These are phyloP conservation scores for Sinosuthora webbiana DNA, from an alignment of 2,113 vertebrate genomes.

Conservation along the genomic window DNA sequence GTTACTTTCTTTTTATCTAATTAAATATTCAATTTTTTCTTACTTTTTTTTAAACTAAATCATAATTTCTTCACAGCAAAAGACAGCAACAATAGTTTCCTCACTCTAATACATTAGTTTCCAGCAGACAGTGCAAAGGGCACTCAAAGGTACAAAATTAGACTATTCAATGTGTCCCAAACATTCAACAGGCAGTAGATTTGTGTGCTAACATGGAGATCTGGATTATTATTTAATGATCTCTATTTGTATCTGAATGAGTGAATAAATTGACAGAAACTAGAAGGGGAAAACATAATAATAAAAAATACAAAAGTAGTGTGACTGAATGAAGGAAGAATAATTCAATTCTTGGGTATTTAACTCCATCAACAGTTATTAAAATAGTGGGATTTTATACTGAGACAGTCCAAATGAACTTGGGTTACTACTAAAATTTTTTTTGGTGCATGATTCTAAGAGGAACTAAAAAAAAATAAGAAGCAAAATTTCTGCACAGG, in stretches of 20 bases:
- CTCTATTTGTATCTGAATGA: not conserved
- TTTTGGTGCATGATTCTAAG: accelerated
- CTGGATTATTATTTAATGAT: not conserved
- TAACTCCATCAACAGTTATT: not conserved
- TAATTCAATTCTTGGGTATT: not conserved
- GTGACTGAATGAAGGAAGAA: not conserved
- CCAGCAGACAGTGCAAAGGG: not conserved
- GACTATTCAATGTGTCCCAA: not conserved
- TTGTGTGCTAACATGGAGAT: not conserved
- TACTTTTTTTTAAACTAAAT: not conserved
- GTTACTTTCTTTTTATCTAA: not conserved
- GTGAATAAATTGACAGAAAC: not conserved
- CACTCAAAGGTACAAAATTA: not conserved
- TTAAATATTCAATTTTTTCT: not conserved
- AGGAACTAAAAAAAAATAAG: not conserved
- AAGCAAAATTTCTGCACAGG: not conserved
- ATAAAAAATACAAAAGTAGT: not conserved
- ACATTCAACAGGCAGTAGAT: not conserved
- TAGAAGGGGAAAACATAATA: not conserved
- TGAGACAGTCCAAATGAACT: not conserved
- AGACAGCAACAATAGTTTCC: not conserved
- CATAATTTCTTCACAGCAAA: not conserved
- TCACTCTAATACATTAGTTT: not conserved
- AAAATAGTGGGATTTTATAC: not conserved
- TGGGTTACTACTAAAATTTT: not conserved